A percentile compares a stretch with the other conserved stretches of the same genome.
Conservation (phyloP, 2,113 vertebrate species). For the Acrocephalus kingi region DNA sequence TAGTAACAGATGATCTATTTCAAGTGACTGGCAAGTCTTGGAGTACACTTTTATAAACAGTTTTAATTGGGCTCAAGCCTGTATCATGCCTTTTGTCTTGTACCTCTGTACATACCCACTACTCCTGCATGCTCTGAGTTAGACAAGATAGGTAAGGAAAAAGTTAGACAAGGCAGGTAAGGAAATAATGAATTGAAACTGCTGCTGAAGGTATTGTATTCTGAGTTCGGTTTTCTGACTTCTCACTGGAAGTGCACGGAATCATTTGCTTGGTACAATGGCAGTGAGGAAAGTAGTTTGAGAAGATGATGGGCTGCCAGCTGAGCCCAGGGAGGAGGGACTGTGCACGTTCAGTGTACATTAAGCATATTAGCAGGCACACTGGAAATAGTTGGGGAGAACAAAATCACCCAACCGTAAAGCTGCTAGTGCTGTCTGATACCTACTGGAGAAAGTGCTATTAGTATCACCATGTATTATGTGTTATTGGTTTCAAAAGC, state of each 20-base stretch:
- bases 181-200: neutral
- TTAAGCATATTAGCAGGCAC: neutral
- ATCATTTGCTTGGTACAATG: neutral
- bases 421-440: neutral
- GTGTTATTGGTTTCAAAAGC: neutral
- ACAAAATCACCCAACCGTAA: neutral
- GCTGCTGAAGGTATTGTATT: neutral
- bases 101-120: neutral
- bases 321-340: neutral
- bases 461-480: neutral
- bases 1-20: neutral
- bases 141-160: neutral
- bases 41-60: neutral
- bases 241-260: neutral
- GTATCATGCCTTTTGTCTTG: neutral
- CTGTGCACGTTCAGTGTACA: fast-evolving
- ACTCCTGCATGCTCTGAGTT: neutral
- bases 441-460: neutral
- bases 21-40: neutral
- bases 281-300: neutral
- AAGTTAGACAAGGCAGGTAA: neutral
- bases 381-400: neutral
- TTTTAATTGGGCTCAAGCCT: neutral
- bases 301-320: neutral
- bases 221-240: neutral